Base-by-base conservation (phyloP, 2,113 vertebrate genomes). In the Triplophysa siluroides region DNA sequence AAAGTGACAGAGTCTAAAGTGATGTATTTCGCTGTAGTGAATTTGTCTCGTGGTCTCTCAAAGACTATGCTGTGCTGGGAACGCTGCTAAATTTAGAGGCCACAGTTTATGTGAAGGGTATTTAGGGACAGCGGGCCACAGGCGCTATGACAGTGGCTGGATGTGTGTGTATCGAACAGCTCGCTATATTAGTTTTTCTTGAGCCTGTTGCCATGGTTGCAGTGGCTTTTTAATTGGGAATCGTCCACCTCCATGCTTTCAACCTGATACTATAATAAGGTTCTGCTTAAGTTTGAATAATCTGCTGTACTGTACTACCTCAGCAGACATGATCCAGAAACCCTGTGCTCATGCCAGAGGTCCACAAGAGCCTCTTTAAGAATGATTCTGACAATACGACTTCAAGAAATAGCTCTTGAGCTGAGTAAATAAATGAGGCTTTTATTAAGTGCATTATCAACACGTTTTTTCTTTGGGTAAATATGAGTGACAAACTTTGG, bases 151-250 rank as follows among this genome's bases (percentile, higher is more conserved):
- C 67, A 70, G 54, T 83, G 54, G 74, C 23, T 69, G 24, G 1
- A 18, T 54, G 8, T 72, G 64, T 21, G 41, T 79, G n/a, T 52
- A 38, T 33, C 4, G 26, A 47, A 52, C 56, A 29, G 78, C 12
- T 43, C 66, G 60, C 6, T 47, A 21, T 69, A 76, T 83, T 52
- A 85, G 33, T 67, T 29, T 75, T 79, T 81, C 65, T 43, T 66
- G 72, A 84, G 70, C 43, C 58, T 0, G 82, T 91, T 89, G 69
- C 87, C 82, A 84, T 88, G 84, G 85, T 79, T 85, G 63, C 84
- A 67, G 67, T 78, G 10, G 23, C 76, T 86, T 79, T 79, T 78
- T 71, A 83, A 72, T 82, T 80, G 80, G 84, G 82, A 38, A 75
- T 63, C 41, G 14, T 58, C 19, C 43, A 0, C 21, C 68, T 72